Base-by-base conservation (phyloP, 2,888 invertebrate species). In the Drosophila hamatofila region DNA sequence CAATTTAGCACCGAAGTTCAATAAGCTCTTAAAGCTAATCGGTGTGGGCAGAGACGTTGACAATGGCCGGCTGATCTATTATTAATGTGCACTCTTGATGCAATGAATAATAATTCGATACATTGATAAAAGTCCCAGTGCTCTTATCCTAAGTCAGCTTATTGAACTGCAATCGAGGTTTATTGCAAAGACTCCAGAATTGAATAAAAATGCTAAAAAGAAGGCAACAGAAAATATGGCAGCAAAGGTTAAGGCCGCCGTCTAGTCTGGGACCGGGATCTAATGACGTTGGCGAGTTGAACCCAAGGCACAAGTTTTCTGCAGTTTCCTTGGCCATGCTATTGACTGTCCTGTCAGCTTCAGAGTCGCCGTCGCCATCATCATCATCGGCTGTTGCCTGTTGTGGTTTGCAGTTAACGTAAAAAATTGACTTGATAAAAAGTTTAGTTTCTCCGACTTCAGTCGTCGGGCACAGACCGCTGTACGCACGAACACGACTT, bases 361-460 rank as follows among this genome's bases (percentile, higher is more conserved):
- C 83, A 78, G 64, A 33, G 51, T 58, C 44, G 52, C 44, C n/a
- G 59, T 46, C 42, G 52, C 66, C 55, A 16, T 48, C 51, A 41
- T 16, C 42, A 39, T 42, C 60, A 37, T 30, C 46, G 62, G 58
- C 64, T 11, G n/a, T 30, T 60, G 41, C 57, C 37, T 58, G 56
- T 67, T 85, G 87, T 79, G 88, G 87, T 70, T 83, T 78, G 61
- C 80, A 83, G 85, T 66, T 80, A 88, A 78, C 80, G 86, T 83
- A 81, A 71, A 88, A 87, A 83, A 88, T 86, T 87, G 86, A 87
- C 87, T 86, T 86, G 76, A 85, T 82, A 87, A 85, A 83, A 88
- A 82, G 81, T 88, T 85, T 66, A 75, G 68, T 57, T 72, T 64
- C 71, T 80, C 74, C 65, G 70, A 78, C 78, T 80, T 77, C 70